Percentiles rank a stretch among this genome's conserved stretches.
Evolutionary conservation across 2,888 invertebrate genomes (phyloP).

Genomic region (Cephus rjabovi): DNA sequence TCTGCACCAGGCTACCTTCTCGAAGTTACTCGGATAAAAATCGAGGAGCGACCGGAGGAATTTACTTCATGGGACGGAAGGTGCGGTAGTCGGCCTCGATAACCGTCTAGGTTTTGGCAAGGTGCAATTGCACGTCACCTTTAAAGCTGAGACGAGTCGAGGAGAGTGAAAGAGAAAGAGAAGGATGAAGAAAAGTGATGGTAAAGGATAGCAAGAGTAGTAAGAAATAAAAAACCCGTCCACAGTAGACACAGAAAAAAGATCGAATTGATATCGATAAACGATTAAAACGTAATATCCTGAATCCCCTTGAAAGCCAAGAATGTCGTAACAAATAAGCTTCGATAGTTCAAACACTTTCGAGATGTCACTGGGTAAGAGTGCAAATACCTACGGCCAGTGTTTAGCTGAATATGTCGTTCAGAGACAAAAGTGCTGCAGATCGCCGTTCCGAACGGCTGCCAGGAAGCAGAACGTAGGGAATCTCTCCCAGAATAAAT

Average conservation of each 20-base stretch:
- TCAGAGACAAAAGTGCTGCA: background rate
- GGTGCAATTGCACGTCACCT: background rate
- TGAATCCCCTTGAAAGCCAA: background rate
- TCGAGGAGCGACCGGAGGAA: background rate
- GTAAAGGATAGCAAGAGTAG: background rate
- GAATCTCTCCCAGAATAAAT: slow-evolving; percentile 14
- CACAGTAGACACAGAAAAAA: background rate
- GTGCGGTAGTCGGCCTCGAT: background rate
- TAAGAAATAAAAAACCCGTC: background rate
- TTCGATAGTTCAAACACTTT: background rate
- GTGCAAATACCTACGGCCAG: background rate
- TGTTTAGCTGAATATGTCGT: background rate
- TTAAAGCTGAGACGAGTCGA: background rate
- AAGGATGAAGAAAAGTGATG: background rate
- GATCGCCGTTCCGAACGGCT: background rate
- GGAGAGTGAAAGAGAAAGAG: background rate
- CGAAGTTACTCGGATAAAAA: background rate
- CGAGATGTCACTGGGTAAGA: background rate
- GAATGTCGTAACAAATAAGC: background rate
- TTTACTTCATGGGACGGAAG: background rate
- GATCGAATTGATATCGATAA: background rate
- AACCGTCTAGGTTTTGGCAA: background rate
- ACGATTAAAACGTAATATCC: background rate
- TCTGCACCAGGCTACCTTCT: background rate
- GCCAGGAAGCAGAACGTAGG: slow-evolving; percentile 11